phyloP scores from a whole-genome alignment of 1,140 invertebrate genomes.

The Druon quercuslanigerum region DNA sequence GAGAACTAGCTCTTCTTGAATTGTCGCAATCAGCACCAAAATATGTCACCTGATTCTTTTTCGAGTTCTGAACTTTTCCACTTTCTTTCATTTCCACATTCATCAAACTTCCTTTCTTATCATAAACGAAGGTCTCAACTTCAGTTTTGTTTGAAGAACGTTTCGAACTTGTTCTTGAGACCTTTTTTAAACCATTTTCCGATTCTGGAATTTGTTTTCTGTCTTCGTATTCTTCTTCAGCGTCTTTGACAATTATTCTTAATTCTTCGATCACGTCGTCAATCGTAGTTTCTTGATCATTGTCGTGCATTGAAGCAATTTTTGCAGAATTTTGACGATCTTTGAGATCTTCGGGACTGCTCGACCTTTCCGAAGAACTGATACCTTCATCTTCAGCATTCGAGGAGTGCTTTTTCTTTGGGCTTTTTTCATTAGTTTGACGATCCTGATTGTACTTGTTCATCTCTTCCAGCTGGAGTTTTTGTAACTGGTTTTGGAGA shows the following conservation, averaged over 20 bases:
- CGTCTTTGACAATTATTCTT: conserved; percentile 89
- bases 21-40: conserved; percentile 36
- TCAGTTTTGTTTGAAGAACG: conserved; percentile 4
- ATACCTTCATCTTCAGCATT: conserved; percentile 90
- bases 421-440: conserved; percentile 35
- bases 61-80: not conserved
- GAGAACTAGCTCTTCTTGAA: conserved; percentile 37
- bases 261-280: conserved; percentile 92
- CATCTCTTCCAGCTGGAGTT: conserved; percentile 63
- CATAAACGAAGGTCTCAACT: not conserved
- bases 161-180: not conserved
- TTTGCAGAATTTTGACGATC: conserved; percentile 17
- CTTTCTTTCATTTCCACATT: not conserved
- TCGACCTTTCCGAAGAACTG: conserved; percentile 86
- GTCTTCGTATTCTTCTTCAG: conserved; percentile 82
- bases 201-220: conserved; percentile 45
- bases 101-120: not conserved
- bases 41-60: conserved; percentile 36
- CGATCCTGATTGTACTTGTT: conserved; percentile 59
- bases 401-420: conserved; percentile 77
- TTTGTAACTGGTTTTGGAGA: conserved; percentile 65
- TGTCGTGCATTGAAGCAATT: conserved; percentile 68
- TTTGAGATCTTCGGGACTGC: conserved; percentile 79
- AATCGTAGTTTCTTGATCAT: conserved; percentile 89
- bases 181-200: not conserved